Conservation (phyloP, 2,113 vertebrate genomes). For the Motacilla alba region DNA sequence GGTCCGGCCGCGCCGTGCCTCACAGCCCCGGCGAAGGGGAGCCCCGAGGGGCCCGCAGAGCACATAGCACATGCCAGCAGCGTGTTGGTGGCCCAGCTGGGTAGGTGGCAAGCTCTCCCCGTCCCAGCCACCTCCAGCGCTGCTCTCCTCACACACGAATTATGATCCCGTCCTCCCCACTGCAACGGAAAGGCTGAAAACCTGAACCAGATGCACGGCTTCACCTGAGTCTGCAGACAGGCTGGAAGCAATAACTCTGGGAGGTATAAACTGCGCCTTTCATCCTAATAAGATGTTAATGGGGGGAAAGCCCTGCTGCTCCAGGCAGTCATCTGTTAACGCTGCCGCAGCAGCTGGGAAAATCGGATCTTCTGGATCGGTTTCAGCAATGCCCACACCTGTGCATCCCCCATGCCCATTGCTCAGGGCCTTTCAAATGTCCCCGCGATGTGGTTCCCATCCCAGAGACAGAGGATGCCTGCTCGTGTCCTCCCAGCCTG, state of each 20-base stretch:
- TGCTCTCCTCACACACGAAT: background rate
- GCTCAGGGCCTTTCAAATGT: background rate
- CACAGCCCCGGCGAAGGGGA: rapidly evolving
- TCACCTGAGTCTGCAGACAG: slow-evolving; percentile 36
- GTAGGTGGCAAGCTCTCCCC: background rate
- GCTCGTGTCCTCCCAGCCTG: rapidly evolving
- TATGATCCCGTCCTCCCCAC: background rate
- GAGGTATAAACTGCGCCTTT: slow-evolving; percentile 20
- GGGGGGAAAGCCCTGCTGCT: background rate
- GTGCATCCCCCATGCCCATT: rapidly evolving
- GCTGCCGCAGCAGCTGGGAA: background rate
- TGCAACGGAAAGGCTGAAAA: background rate
- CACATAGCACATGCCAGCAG: background rate
- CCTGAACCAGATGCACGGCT: slow-evolving; percentile 18
- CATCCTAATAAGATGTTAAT: slow-evolving; percentile 44
- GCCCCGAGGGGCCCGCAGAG: background rate
- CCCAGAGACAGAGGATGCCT: background rate
- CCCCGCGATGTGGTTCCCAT: rapidly evolving
- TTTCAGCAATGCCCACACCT: background rate
- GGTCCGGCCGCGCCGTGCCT: rapidly evolving
- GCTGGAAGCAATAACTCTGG: slow-evolving; percentile 46
- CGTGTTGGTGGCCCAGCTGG: background rate
- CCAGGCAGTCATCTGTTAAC: background rate
- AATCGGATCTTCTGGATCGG: background rate
- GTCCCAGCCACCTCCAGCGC: background rate